Conservation (phyloP, 2,113 vertebrate genomes). For the Planiliza haematocheilus region DNA sequence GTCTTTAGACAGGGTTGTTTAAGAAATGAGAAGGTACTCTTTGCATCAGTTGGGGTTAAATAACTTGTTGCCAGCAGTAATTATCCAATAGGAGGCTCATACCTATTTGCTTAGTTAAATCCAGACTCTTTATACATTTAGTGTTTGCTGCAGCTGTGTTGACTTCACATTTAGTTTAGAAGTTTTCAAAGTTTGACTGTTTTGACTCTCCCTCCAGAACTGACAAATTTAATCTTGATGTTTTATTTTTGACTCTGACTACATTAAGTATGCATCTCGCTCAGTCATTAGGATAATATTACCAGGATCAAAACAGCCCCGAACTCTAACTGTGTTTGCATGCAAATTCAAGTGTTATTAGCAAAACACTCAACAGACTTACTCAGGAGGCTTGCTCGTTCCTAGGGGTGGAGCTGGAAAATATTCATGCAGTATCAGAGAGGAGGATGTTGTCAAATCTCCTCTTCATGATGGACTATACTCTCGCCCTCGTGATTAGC, state of each 20-base stretch:
- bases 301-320: neutral
- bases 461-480: neutral
- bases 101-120: too few relatives aligned
- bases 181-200: too few relatives aligned
- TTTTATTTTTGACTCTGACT: neutral
- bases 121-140: too few relatives aligned
- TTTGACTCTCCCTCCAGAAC: too few relatives aligned
- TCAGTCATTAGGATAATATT: neutral
- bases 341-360: neutral
- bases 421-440: neutral
- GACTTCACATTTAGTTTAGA: too few relatives aligned
- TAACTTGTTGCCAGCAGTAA: too few relatives aligned
- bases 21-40: too few relatives aligned
- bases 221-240: neutral
- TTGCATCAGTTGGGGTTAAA: too few relatives aligned
- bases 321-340: neutral
- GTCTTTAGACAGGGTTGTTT: too few relatives aligned
- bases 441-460: neutral
- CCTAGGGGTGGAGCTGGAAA: neutral
- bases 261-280: neutral
- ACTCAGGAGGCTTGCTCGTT: neutral
- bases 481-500: neutral
- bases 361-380: neutral
- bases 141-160: too few relatives aligned
- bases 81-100: too few relatives aligned